A percentile compares a stretch with the other conserved stretches of the same genome.
These are phyloP conservation scores for Anableps anableps DNA, from an alignment of 2,797 vertebrate species.

Conservation along the genomic window DNA sequence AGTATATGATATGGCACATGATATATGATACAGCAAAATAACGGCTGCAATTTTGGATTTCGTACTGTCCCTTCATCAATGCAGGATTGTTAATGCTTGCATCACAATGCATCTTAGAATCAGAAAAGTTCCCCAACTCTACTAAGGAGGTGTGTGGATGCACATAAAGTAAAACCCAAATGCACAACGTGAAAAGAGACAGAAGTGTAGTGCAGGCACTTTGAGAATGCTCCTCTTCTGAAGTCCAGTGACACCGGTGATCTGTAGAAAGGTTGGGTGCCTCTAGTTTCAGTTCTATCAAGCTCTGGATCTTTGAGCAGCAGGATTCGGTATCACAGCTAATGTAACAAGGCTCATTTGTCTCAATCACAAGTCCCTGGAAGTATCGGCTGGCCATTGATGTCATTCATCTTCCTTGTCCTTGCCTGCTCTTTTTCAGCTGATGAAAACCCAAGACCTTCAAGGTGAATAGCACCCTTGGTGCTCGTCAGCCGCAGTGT, in stretches of 20 bases:
- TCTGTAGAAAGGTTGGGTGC: slow-evolving; percentile 82
- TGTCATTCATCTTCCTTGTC: slow-evolving; percentile 84
- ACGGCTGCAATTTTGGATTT: background rate
- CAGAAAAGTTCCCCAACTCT: background rate
- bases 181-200: slow-evolving; percentile 6
- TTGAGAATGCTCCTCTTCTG: slow-evolving; percentile 54
- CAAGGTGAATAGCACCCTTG: slow-evolving; percentile 66
- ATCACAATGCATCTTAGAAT: background rate
- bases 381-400: slow-evolving; percentile 80
- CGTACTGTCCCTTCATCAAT: background rate
- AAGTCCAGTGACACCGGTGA: slow-evolving; percentile 72
- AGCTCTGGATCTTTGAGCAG: slow-evolving; percentile 79
- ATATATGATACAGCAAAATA: too few species aligned
- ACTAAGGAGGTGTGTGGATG: background rate
- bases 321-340: slow-evolving; percentile 81
- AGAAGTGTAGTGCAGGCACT: slow-evolving; percentile 32
- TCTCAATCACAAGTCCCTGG: slow-evolving; percentile 83
- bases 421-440: slow-evolving; percentile 79
- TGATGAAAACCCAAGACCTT: slow-evolving; percentile 75
- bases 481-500: slow-evolving; percentile 57
- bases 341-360: slow-evolving; percentile 85
- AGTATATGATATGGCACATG: too few species aligned
- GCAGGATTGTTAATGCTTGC: background rate
- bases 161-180: slow-evolving; percentile 33
- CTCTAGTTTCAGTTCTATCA: slow-evolving; percentile 84